phyloP scores from a whole-genome alignment of 2,797 vertebrate species.

The Macropus fuliginosus region DNA sequence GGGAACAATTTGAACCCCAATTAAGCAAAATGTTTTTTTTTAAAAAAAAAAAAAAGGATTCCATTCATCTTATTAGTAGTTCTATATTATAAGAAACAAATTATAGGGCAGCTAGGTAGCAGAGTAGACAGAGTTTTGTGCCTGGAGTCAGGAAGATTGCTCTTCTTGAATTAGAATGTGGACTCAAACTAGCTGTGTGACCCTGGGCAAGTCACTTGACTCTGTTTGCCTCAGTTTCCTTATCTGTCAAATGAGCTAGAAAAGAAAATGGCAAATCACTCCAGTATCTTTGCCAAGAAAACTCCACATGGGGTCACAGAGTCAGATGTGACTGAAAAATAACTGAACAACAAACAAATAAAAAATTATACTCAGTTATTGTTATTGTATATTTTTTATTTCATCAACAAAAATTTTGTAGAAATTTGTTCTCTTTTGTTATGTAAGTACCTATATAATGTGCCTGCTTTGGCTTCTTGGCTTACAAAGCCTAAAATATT shows the following conservation, averaged over 20 bases:
- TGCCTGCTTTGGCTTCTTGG: not conserved
- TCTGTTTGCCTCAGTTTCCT: too few species aligned
- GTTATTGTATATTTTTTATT: not conserved
- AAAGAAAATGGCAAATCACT: not conserved
- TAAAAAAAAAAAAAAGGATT: too few species aligned
- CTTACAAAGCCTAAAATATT: not conserved
- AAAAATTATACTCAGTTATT: not conserved
- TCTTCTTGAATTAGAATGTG: too few species aligned
- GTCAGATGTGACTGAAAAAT: not conserved
- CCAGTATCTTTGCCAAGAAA: not conserved
- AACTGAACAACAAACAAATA: not conserved
- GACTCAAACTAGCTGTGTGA: too few species aligned
- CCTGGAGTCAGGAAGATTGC: too few species aligned
- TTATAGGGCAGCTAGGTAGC: too few species aligned
- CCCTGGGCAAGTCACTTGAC: too few species aligned
- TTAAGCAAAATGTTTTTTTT: too few species aligned
- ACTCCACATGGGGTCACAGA: not conserved
- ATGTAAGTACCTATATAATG: not conserved
- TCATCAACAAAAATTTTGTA: not conserved
- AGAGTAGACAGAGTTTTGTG: too few species aligned
- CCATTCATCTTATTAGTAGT: too few species aligned
- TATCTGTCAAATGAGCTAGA: not conserved
- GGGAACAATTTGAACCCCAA: too few species aligned
- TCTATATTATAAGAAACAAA: too few species aligned
- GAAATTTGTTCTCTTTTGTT: not conserved